phyloP scores from a whole-genome alignment of 1,140 invertebrate species.

The Drosophila erecta region DNA sequence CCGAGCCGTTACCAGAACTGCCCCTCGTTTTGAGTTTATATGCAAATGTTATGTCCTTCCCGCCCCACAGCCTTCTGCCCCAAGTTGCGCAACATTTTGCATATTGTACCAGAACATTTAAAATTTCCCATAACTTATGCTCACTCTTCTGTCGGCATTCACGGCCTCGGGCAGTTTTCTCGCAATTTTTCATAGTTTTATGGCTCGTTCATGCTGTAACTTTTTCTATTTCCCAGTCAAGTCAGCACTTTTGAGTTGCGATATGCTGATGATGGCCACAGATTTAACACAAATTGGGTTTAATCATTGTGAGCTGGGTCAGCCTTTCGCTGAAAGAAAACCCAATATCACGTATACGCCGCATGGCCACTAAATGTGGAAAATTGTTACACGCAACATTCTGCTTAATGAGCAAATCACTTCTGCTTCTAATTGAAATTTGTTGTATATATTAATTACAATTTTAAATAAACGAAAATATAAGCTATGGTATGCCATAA shows the following conservation, averaged over 20 bases:
- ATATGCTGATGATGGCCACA: slow-evolving; percentile 43
- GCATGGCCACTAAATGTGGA: background rate
- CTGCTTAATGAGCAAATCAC: too few relatives aligned
- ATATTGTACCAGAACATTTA: slow-evolving; percentile 46
- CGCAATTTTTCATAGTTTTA: slow-evolving; percentile 39
- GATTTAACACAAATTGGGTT: slow-evolving; percentile 27
- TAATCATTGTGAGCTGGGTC: slow-evolving; percentile 17
- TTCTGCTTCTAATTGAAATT: too few relatives aligned
- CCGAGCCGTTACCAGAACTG: slow-evolving; percentile 14
- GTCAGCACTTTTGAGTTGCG: slow-evolving; percentile 26
- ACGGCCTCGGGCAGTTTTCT: background rate
- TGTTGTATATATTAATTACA: too few relatives aligned
- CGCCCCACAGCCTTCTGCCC: background rate
- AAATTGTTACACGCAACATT: background rate
- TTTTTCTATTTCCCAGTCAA: slow-evolving; percentile 32
- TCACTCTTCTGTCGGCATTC: slow-evolving; percentile 3
- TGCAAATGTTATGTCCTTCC: slow-evolving; percentile 31
- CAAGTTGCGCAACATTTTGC: slow-evolving; percentile 18
- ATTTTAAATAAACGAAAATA: too few relatives aligned
- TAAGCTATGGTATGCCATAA: background rate
- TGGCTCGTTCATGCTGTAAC: slow-evolving; percentile 29
- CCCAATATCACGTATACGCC: background rate
- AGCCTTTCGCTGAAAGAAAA: background rate
- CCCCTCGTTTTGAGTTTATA: slow-evolving; percentile 29
- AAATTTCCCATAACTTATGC: slow-evolving; percentile 42